phyloP scores from a whole-genome alignment of 2,113 vertebrate genomes.

The Castor canadensis region DNA sequence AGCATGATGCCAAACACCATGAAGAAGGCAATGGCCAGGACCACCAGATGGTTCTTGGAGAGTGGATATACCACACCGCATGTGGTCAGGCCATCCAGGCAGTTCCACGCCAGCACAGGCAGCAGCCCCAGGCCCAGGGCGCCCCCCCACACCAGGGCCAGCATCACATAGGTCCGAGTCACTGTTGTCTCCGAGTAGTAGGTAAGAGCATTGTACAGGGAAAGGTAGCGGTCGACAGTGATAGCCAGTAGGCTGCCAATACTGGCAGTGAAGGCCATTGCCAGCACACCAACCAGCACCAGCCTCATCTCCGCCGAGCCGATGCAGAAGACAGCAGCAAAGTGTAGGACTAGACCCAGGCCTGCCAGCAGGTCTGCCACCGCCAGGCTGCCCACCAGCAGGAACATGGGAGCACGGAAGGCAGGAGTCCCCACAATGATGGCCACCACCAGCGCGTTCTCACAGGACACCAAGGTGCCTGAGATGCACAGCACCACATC shows the following conservation, averaged over 20 bases:
- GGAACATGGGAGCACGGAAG: conserved; percentile 92
- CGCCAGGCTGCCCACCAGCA: conserved; percentile 93
- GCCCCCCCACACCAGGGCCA: conserved; percentile 90
- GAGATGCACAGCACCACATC: conserved; percentile 93
- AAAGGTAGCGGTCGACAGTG: conserved; percentile 95
- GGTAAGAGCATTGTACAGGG: conserved; percentile 94
- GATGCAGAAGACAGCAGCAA: conserved; percentile 90
- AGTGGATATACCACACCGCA: conserved; percentile 92
- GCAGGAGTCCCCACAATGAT: conserved; percentile 90
- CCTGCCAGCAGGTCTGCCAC: conserved; percentile 93
- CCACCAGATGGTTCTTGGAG: conserved; percentile 90
- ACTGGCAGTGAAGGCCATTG: conserved; percentile 92
- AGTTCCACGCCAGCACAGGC: conserved; percentile 95
- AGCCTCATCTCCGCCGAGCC: conserved; percentile 86
- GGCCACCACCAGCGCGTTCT: conserved; percentile 94
- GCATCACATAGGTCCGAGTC: conserved; percentile 89
- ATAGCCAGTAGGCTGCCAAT: conserved; percentile 94
- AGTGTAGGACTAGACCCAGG: conserved; percentile 91
- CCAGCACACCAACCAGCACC: conserved; percentile 91
- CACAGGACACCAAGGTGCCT: conserved; percentile 92
- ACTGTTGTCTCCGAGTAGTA: conserved; percentile 92
- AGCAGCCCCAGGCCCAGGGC: conserved; percentile 89
- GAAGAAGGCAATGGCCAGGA: conserved; percentile 92
- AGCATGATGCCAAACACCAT: conserved; percentile 89
- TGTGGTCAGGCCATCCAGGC: conserved; percentile 83